These are phyloP conservation scores for Heliconius melpomene DNA, from an alignment of 1,140 invertebrate species.

Conservation along the genomic window DNA sequence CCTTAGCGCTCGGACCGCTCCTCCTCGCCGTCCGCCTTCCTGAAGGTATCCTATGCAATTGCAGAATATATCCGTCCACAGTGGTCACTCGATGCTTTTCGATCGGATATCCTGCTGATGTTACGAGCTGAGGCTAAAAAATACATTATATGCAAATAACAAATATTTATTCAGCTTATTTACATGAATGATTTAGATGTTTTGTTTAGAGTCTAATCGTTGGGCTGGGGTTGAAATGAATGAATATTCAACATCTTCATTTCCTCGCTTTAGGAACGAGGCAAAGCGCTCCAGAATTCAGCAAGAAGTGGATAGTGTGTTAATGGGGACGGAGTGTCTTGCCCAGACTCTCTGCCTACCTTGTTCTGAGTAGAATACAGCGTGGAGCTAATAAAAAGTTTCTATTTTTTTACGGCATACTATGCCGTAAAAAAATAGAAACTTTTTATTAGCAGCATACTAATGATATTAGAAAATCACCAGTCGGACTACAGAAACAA, in stretches of 20 bases:
- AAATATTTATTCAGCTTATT: too few species aligned
- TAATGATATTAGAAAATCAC: too few species aligned
- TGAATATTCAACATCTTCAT: too few species aligned
- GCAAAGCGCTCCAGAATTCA: too few species aligned
- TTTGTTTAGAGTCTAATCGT: too few species aligned
- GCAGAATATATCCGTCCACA: constrained; percentile 87
- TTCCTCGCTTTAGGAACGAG: too few species aligned
- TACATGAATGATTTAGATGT: neutral
- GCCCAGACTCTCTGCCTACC: neutral
- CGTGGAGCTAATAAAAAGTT: neutral
- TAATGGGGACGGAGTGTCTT: neutral
- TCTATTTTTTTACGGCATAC: too few species aligned
- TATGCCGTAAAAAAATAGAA: too few species aligned
- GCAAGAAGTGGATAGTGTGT: too few species aligned
- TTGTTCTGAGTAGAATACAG: neutral
- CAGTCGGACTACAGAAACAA: too few species aligned
- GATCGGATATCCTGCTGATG: constrained; percentile 82
- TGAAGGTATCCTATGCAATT: constrained; percentile 84
- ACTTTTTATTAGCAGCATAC: too few species aligned
- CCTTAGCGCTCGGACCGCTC: constrained; percentile 56
- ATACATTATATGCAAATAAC: neutral
- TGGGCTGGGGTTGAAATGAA: too few species aligned
- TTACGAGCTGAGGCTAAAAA: constrained; percentile 74
- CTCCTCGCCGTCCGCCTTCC: constrained; percentile 54
- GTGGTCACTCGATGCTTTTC: constrained; percentile 86